A percentile compares a stretch with the other conserved stretches of the same genome.
Conservation (phyloP, 2,888 invertebrate genomes). For the Helleia helle region DNA sequence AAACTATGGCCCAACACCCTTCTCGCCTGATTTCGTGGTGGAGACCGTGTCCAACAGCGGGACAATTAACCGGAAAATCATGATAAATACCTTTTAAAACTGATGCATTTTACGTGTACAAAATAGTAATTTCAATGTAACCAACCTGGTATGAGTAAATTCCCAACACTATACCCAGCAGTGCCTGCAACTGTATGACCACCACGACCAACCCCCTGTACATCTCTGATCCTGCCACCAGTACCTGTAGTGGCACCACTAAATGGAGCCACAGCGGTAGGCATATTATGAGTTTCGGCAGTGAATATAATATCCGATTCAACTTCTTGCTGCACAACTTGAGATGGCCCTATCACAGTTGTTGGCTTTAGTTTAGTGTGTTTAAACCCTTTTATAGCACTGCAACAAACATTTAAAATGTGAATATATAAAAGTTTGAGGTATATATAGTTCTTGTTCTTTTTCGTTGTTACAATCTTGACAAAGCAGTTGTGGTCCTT, state of each 20-base stretch:
- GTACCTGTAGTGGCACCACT: slow-evolving; percentile 99
- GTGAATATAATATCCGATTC: slow-evolving; percentile 95
- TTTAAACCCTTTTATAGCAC: slow-evolving; percentile 89
- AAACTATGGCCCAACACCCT: no score
- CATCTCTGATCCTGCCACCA: slow-evolving; percentile 95
- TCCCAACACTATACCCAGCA: slow-evolving; percentile 97
- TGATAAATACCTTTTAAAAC: no score
- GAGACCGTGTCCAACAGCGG: no score
- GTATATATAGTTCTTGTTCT: no score
- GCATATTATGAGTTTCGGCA: slow-evolving; percentile 99
- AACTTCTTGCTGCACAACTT: slow-evolving; percentile 72
- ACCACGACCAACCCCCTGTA: slow-evolving; percentile 95
- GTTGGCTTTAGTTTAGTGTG: slow-evolving; percentile 80
- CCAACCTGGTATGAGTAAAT: slow-evolving; percentile 90
- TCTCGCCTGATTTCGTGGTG: no score
- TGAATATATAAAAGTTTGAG: no score
- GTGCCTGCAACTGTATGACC: slow-evolving; percentile 96
- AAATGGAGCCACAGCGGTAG: slow-evolving; percentile 97
- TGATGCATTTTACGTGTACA: no score
- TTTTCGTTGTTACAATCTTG: no score
- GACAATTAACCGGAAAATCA: no score
- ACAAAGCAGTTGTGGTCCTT: no score
- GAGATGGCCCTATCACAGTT: slow-evolving; percentile 71
- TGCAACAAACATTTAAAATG: slow-evolving; percentile 39
- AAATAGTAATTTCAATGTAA: no score